Conservation (phyloP, 2,797 vertebrate genomes). For the Artibeus jamaicensis region DNA sequence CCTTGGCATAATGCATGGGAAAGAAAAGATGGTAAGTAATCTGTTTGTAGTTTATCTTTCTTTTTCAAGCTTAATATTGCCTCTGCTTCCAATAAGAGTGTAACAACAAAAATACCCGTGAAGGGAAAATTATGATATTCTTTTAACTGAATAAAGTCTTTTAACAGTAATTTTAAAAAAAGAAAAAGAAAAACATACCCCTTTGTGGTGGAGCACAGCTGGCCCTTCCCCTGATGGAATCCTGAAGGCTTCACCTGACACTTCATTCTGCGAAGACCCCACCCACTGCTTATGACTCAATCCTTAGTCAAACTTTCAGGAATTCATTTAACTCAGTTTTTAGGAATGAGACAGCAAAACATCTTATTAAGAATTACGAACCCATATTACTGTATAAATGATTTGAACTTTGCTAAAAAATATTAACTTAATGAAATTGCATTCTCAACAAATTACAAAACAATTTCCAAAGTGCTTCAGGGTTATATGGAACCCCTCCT, state of each 20-base stretch:
- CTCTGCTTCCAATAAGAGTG: slow-evolving; percentile 52
- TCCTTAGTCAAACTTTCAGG: neutral
- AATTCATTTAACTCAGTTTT: neutral
- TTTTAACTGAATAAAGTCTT: slow-evolving; percentile 56
- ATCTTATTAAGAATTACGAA: neutral
- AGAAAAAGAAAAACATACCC: neutral
- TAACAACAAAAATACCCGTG: neutral
- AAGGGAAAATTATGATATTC: neutral
- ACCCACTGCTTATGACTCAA: neutral
- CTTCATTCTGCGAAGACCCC: neutral
- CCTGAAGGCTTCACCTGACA: neutral
- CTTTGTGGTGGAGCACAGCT: neutral
- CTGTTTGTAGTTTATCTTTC: neutral
- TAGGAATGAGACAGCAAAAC: neutral
- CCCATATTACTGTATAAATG: neutral
- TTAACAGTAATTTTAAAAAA: slow-evolving; percentile 64
- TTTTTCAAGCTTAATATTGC: slow-evolving; percentile 39
- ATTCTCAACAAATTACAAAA: neutral
- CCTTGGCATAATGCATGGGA: neutral
- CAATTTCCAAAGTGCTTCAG: neutral
- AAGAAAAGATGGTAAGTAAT: slow-evolving; percentile 60
- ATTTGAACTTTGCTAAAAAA: neutral
- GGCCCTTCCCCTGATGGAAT: neutral
- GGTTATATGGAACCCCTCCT: neutral
- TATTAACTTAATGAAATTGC: neutral